Evolutionary conservation across 2,888 invertebrate species (phyloP).

Genomic region (Boloria selene): DNA sequence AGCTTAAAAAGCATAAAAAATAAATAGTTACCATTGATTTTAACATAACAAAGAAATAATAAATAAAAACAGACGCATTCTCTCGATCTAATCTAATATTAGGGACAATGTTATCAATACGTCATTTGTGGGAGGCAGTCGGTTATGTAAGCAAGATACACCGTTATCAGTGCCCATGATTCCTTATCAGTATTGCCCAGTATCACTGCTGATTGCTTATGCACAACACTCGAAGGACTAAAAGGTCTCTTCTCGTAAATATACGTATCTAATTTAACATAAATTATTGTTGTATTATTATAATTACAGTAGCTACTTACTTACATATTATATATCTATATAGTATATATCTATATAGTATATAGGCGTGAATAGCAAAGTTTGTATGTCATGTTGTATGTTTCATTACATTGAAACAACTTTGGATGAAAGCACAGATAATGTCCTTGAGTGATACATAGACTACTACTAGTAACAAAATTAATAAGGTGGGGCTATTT

Average conservation of each 20-base stretch:
- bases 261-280: background rate
- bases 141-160: background rate
- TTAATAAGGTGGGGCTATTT: too few relatives aligned
- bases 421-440: too few relatives aligned
- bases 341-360: too few relatives aligned
- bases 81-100: background rate
- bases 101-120: conserved; percentile 11
- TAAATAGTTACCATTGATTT: background rate
- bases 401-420: too few relatives aligned
- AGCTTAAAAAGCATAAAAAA: too few relatives aligned
- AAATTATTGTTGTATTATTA: too few relatives aligned
- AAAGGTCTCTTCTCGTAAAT: background rate
- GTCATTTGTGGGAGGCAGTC: conserved; percentile 6
- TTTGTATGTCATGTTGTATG: too few relatives aligned
- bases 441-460: too few relatives aligned
- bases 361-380: too few relatives aligned
- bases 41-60: background rate
- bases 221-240: background rate
- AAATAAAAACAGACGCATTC: background rate
- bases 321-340: too few relatives aligned
- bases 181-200: conserved; percentile 20
- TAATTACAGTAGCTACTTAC: too few relatives aligned
- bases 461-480: too few relatives aligned
- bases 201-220: conserved; percentile 4
- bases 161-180: conserved; percentile 20